phyloP scores from a whole-genome alignment of 2,888 invertebrate genomes.

The Papilio demoleus region DNA sequence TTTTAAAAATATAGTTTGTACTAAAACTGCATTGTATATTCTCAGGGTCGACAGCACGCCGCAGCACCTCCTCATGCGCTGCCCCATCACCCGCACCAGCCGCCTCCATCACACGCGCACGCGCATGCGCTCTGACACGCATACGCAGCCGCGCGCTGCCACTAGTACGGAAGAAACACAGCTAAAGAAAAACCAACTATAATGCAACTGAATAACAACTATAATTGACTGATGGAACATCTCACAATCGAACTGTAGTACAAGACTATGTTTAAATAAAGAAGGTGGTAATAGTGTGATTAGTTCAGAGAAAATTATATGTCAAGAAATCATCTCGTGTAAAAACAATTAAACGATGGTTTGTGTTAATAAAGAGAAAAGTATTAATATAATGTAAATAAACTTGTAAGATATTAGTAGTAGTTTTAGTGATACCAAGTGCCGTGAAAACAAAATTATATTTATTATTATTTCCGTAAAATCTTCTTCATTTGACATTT shows the following conservation, averaged over 20 bases:
- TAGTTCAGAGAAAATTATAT: not conserved
- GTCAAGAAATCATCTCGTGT: not conserved
- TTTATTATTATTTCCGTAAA: not conserved
- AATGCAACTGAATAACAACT: too few relatives aligned
- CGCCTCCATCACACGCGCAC: conserved; percentile 64
- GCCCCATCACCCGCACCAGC: conserved; percentile 67
- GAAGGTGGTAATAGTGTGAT: too few relatives aligned
- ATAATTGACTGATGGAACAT: too few relatives aligned
- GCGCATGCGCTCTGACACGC: conserved; percentile 75
- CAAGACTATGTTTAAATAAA: too few relatives aligned
- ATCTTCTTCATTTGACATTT: not conserved
- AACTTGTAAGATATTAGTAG: conserved; percentile 44
- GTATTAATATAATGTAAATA: conserved; percentile 43
- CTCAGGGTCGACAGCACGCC: conserved; percentile 75
- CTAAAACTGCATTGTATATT: conserved; percentile 5
- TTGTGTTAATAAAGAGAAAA: conserved; percentile 33
- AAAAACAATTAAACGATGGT: not conserved
- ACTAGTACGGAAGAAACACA: conserved; percentile 42
- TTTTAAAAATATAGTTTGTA: not conserved
- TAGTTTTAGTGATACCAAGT: conserved; percentile 26
- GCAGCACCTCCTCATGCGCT: conserved; percentile 65
- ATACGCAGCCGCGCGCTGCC: conserved; percentile 43
- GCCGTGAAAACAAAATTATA: conserved; percentile 30
- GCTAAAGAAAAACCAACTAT: not conserved
- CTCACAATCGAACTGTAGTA: too few relatives aligned